These are phyloP conservation scores for Proisotoma minuta DNA, from an alignment of 2,888 invertebrate species.

Conservation along the genomic window DNA sequence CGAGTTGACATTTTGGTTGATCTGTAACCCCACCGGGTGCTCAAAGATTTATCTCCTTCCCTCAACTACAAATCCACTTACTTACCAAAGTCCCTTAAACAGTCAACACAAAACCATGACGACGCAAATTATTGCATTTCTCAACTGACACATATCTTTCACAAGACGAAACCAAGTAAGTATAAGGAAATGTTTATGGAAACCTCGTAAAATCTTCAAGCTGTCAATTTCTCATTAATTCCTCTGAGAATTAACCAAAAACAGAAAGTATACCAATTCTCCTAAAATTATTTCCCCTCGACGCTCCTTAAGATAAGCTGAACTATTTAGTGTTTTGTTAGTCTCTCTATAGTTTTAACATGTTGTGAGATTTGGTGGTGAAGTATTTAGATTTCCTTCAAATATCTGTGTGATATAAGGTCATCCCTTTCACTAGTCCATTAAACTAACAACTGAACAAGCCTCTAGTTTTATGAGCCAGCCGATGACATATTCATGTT, in stretches of 20 bases:
- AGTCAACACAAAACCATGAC: neutral
- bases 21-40: constrained; percentile 13
- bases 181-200: neutral
- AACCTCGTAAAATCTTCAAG: neutral
- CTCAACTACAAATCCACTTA: neutral
- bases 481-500: constrained; percentile 46
- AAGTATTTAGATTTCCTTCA: no score
- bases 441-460: constrained; percentile 44
- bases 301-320: no score
- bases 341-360: no score
- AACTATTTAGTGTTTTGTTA: no score
- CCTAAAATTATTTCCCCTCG: neutral
- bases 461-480: constrained; percentile 39
- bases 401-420: constrained; percentile 6
- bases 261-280: no score
- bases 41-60: constrained; percentile 15
- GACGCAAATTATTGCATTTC: neutral
- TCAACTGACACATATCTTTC: no score
- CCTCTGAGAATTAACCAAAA: neutral
- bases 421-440: constrained; percentile 36
- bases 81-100: neutral
- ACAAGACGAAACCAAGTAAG: neutral
- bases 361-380: no score
- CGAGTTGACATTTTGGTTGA: constrained; percentile 16
- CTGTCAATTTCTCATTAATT: constrained; percentile 2